These are phyloP conservation scores for Patiria pectinifera DNA, from an alignment of 53 echinoderm and acorn worm species.

Conservation along the genomic window DNA sequence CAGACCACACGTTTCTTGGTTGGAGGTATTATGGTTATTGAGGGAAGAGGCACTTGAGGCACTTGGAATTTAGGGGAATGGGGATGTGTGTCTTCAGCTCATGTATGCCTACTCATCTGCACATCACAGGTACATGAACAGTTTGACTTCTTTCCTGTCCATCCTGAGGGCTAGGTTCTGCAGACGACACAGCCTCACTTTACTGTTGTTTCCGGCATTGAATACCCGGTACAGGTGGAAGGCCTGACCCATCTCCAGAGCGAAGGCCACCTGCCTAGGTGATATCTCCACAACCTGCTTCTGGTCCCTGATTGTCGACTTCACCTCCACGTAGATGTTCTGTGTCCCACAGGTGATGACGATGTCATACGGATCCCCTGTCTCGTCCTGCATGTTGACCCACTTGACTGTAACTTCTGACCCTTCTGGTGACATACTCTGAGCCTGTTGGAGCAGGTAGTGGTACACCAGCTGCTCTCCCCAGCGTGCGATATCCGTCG, in stretches of 20 bases:
- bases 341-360: slow-evolving; percentile 17
- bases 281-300: slow-evolving; percentile 74
- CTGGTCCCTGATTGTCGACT: slow-evolving; percentile 51
- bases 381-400: slow-evolving; percentile 56
- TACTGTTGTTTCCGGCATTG: slow-evolving; percentile 51
- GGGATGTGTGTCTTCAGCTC: no score
- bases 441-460: slow-evolving; percentile 19
- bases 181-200: slow-evolving; percentile 55
- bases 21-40: background rate
- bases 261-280: slow-evolving; percentile 64
- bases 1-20: no score
- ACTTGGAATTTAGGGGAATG: no score
- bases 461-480: slow-evolving; percentile 73
- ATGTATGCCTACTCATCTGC: background rate
- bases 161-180: slow-evolving; percentile 51
- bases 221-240: slow-evolving; percentile 76
- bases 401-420: slow-evolving; percentile 40
- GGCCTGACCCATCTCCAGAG: slow-evolving; percentile 20
- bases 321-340: slow-evolving; percentile 68
- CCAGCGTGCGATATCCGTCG: slow-evolving; percentile 57
- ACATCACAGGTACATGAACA: slow-evolving; percentile 62
- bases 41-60: background rate
- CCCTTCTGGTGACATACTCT: background rate
- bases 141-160: slow-evolving; percentile 62
- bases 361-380: slow-evolving; percentile 71